Conservation (phyloP, 2,113 vertebrate species). For the Fulmarus glacialis region DNA sequence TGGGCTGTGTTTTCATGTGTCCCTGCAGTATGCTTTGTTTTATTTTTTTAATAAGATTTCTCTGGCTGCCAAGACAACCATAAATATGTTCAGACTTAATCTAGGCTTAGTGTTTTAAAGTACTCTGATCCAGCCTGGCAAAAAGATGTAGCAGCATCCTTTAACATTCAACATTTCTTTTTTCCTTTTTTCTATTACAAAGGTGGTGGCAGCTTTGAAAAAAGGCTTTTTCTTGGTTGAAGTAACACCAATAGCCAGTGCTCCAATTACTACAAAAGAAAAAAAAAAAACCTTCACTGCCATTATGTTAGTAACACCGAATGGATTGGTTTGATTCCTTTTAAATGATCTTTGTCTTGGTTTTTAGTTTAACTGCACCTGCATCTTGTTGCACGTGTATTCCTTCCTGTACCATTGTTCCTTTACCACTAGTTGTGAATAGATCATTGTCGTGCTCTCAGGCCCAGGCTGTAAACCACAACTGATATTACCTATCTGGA, state of each 20-base stretch:
- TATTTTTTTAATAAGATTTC: background rate
- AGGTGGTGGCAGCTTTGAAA: background rate
- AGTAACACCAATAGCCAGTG: background rate
- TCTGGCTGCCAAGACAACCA: background rate
- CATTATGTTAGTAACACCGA: background rate
- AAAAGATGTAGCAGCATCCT: background rate
- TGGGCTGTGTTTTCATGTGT: background rate
- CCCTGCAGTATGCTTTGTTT: background rate
- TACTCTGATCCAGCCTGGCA: background rate
- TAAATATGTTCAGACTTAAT: background rate
- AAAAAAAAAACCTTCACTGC: background rate
- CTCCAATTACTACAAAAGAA: background rate
- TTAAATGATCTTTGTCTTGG: background rate
- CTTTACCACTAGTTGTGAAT: background rate
- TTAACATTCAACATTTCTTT: background rate
- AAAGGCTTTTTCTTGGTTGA: background rate
- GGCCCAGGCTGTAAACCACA: background rate
- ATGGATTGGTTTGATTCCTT: background rate
- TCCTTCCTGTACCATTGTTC: background rate
- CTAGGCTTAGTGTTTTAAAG: background rate
- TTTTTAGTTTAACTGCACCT: background rate
- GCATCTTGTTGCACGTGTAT: background rate
- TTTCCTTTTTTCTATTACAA: background rate
- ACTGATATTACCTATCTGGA: background rate
- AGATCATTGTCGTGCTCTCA: background rate